A percentile compares a stretch with the other conserved stretches of the same genome.
Conservation (phyloP, 2,797 vertebrate species). For the Varecia variegata region DNA sequence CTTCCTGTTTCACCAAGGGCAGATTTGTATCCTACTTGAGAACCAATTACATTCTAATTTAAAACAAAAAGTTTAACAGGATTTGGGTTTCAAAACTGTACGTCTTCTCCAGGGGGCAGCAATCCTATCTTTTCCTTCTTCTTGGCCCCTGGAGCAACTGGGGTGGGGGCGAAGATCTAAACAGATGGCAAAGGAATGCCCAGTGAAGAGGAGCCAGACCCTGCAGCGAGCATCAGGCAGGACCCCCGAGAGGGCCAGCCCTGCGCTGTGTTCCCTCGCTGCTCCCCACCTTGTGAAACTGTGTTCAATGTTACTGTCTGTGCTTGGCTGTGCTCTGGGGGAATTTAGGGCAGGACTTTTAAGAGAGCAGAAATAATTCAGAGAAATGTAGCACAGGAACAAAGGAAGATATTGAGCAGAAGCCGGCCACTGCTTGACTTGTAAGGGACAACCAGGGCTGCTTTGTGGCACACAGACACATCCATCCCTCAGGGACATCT, state of each 20-base stretch:
- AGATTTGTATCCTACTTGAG: neutral
- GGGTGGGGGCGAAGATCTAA: neutral
- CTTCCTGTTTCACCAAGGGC: neutral
- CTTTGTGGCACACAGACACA: neutral
- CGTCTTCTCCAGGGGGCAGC: neutral
- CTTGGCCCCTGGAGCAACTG: neutral
- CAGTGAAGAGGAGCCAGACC: neutral
- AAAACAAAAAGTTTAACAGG: neutral
- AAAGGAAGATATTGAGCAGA: neutral
- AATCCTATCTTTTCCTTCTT: neutral
- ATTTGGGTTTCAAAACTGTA: neutral
- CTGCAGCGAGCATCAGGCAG: neutral
- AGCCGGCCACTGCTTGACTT: neutral
- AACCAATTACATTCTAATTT: neutral
- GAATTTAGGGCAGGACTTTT: neutral
- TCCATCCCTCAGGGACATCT: neutral
- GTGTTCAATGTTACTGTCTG: neutral
- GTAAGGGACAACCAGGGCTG: neutral
- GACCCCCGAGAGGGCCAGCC: neutral
- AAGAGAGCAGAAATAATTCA: neutral
- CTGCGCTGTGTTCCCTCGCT: neutral
- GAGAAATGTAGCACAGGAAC: neutral
- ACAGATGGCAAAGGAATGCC: neutral
- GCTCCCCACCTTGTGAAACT: neutral
- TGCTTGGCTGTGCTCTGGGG: neutral